Percentiles rank a stretch among this genome's conserved stretches.
Conservation (phyloP, 37 sponge, comb jelly and placozoan genomes). For the Spongilla lacustris region DNA sequence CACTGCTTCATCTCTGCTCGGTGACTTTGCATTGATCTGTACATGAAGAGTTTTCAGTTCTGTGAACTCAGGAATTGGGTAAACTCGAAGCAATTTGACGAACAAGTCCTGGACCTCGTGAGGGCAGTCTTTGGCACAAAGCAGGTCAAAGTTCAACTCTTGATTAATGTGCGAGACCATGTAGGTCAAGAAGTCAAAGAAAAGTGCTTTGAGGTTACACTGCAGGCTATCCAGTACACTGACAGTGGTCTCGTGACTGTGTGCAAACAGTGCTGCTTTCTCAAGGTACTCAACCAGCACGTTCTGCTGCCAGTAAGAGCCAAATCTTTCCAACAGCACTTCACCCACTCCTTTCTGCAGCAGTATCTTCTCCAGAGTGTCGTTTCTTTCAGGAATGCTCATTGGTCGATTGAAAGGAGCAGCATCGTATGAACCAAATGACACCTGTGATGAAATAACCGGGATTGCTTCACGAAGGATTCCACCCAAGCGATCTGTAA, state of each 20-base stretch:
- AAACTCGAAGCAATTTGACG: conserved; percentile 43
- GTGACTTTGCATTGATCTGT: neutral
- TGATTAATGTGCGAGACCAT: conserved; percentile 77
- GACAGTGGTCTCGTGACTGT: conserved; percentile 65
- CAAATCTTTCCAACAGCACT: conserved; percentile 69
- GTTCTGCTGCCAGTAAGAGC: conserved; percentile 68
- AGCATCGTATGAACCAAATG: conserved; percentile 26
- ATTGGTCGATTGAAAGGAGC: conserved; percentile 46
- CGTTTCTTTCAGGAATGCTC: conserved; percentile 38
- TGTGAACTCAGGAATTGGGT: conserved; percentile 54
- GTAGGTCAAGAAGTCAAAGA: conserved; percentile 76
- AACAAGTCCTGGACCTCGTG: conserved; percentile 53
- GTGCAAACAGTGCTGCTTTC: conserved; percentile 61
- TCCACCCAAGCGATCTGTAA: neutral
- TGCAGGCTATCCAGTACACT: conserved; percentile 79
- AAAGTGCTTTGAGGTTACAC: conserved; percentile 59
- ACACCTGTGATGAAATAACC: conserved; percentile 33
- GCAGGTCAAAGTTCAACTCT: conserved; percentile 63
- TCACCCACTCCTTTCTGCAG: conserved; percentile 50
- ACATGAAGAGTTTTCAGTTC: conserved; percentile 39
- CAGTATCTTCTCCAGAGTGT: conserved; percentile 42
- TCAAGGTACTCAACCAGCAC: conserved; percentile 77
- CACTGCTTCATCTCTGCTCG: neutral
- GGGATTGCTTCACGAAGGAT: conserved; percentile 52
- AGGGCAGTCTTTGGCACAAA: conserved; percentile 25